phyloP scores from a whole-genome alignment of 2,797 vertebrate genomes.

The Urosaurus nigricauda region DNA sequence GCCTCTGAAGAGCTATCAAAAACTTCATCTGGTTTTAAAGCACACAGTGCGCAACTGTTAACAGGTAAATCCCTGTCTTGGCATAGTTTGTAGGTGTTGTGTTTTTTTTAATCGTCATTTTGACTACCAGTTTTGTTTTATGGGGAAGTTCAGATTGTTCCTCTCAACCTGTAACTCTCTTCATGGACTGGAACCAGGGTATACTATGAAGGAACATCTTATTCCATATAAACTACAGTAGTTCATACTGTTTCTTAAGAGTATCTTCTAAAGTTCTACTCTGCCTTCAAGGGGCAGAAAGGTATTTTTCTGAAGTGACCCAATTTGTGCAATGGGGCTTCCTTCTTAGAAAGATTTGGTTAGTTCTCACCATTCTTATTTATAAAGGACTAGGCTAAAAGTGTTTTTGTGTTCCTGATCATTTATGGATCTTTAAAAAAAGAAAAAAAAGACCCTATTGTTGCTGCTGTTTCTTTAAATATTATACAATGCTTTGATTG shows the following conservation, averaged over 20 bases:
- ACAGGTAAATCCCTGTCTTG: not conserved
- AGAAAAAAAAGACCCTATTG: not conserved
- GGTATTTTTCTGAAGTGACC: no score
- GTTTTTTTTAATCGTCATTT: no score
- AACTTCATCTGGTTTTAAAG: not conserved
- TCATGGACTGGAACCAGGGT: not conserved
- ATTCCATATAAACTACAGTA: not conserved
- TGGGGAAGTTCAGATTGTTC: not conserved
- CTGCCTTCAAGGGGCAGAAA: not conserved
- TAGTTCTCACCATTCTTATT: not conserved
- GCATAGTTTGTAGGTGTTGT: not conserved
- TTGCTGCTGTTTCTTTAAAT: not conserved
- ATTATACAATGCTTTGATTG: not conserved
- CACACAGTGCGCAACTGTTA: not conserved
- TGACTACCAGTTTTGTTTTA: not conserved
- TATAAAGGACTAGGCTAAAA: not conserved
- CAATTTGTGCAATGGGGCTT: not conserved
- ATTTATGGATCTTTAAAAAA: not conserved
- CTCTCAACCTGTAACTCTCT: not conserved
- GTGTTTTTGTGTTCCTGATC: not conserved
- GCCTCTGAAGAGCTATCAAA: not conserved
- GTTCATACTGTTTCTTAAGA: not conserved
- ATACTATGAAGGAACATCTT: not conserved
- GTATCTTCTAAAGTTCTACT: not conserved
- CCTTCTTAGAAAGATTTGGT: not conserved